These are phyloP conservation scores for Centrocercus urophasianus DNA, from an alignment of 2,113 vertebrate species.

Conservation along the genomic window DNA sequence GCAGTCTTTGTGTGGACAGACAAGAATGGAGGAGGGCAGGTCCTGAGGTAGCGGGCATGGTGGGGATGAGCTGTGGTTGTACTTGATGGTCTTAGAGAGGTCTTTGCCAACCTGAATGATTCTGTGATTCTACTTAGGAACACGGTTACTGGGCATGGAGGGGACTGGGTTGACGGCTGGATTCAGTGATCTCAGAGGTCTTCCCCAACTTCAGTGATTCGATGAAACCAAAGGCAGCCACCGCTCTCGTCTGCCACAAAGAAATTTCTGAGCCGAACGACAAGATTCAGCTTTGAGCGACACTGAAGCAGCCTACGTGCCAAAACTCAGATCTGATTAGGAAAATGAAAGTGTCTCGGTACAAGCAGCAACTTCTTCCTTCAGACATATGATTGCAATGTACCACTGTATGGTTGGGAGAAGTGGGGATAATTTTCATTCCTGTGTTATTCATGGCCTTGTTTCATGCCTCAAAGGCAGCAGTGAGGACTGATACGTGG, in stretches of 20 bases:
- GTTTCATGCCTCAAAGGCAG: not conserved
- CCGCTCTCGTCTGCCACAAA: not conserved
- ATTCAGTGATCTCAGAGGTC: too few species aligned
- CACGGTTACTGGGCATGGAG: too few species aligned
- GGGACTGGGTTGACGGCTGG: too few species aligned
- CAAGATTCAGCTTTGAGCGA: not conserved
- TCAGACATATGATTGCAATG: fast-evolving
- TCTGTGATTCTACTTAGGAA: too few species aligned
- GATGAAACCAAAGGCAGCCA: not conserved
- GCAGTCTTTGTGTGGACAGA: not conserved
- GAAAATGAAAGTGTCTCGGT: not conserved
- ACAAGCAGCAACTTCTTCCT: not conserved
- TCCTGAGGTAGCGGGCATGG: not conserved
- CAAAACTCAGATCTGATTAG: not conserved
- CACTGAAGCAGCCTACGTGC: fast-evolving
- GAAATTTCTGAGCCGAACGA: not conserved
- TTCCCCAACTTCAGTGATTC: too few species aligned
- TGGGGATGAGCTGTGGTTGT: too few species aligned
- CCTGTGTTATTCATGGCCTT: not conserved
- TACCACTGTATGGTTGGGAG: fast-evolving
- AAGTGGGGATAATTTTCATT: not conserved
- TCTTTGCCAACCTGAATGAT: too few species aligned
- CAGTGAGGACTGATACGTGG: fast-evolving
- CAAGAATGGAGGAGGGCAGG: not conserved
- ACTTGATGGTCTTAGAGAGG: too few species aligned